Conservation (phyloP, 2,113 vertebrate species). For the Ochotona princeps region DNA sequence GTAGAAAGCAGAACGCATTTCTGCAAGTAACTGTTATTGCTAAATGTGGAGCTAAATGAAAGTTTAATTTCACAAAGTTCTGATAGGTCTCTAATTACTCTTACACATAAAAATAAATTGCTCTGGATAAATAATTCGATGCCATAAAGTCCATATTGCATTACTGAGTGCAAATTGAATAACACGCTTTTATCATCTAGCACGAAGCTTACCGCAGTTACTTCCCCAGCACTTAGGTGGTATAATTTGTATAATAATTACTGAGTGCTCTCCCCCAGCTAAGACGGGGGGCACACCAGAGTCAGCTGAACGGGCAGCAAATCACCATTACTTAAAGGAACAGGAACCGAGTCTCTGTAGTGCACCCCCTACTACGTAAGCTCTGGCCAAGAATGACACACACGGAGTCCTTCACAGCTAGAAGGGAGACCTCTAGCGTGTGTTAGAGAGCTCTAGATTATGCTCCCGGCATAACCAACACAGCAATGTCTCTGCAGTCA, state of each 20-base stretch:
- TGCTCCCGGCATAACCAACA: slow-evolving; percentile 83
- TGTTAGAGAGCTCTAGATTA: slow-evolving; percentile 75
- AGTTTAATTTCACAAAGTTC: slow-evolving; percentile 62
- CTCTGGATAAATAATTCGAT: slow-evolving; percentile 40
- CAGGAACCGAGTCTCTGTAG: not conserved
- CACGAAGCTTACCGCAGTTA: not conserved
- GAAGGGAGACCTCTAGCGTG: slow-evolving; percentile 90
- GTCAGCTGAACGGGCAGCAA: not conserved
- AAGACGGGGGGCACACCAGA: not conserved
- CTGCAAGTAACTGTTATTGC: not conserved
- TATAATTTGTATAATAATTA: not conserved
- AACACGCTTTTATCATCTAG: slow-evolving; percentile 16
- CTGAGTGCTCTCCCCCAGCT: not conserved
- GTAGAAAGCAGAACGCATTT: slow-evolving; percentile 46
- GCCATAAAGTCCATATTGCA: slow-evolving; percentile 27
- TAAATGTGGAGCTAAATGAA: not conserved
- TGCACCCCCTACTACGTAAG: not conserved
- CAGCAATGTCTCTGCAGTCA: slow-evolving; percentile 84
- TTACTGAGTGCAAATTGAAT: slow-evolving; percentile 34
- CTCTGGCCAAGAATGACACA: slow-evolving; percentile 68
- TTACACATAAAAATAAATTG: slow-evolving; percentile 58
- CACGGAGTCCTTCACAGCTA: slow-evolving; percentile 73
- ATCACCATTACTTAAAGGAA: not conserved
- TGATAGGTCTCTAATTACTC: slow-evolving; percentile 22
- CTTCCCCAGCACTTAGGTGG: not conserved